phyloP scores from a whole-genome alignment of 2,797 vertebrate genomes.

The Tragelaphus eurycerus region DNA sequence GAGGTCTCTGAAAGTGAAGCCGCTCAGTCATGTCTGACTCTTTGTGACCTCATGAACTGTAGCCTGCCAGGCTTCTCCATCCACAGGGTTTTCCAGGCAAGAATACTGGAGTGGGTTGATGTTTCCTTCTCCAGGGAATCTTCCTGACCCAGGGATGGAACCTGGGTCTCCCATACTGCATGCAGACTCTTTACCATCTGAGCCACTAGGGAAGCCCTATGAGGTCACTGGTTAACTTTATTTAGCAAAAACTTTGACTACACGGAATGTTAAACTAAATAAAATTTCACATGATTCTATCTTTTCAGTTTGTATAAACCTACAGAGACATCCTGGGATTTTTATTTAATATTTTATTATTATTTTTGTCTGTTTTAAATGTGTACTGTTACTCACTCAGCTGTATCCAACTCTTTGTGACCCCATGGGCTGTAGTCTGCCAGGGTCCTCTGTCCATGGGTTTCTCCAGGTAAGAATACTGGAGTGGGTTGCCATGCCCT shows the following conservation, averaged over 20 bases:
- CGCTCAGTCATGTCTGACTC: background rate
- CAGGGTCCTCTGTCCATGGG: background rate
- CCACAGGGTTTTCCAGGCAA: background rate
- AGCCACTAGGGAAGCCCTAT: background rate
- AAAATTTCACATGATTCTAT: background rate
- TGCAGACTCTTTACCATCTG: background rate
- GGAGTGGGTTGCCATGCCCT: background rate
- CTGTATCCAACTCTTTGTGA: background rate
- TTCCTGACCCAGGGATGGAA: background rate
- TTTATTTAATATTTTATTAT: background rate
- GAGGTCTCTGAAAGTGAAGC: background rate
- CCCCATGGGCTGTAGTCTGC: background rate
- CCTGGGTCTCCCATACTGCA: rapidly evolving
- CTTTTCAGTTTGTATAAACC: background rate
- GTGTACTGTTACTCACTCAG: background rate
- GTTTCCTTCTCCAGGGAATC: background rate
- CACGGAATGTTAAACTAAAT: background rate
- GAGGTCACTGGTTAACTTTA: background rate
- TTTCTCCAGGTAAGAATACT: background rate
- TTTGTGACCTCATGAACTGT: rapidly evolving
- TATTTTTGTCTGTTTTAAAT: constrained; percentile 11
- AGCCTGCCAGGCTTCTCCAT: background rate
- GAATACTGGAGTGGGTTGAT: background rate
- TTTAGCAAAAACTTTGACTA: background rate
- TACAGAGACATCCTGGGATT: background rate